These are phyloP conservation scores for Dryoscopus gambensis DNA, from an alignment of 2,113 vertebrate species.

Conservation along the genomic window DNA sequence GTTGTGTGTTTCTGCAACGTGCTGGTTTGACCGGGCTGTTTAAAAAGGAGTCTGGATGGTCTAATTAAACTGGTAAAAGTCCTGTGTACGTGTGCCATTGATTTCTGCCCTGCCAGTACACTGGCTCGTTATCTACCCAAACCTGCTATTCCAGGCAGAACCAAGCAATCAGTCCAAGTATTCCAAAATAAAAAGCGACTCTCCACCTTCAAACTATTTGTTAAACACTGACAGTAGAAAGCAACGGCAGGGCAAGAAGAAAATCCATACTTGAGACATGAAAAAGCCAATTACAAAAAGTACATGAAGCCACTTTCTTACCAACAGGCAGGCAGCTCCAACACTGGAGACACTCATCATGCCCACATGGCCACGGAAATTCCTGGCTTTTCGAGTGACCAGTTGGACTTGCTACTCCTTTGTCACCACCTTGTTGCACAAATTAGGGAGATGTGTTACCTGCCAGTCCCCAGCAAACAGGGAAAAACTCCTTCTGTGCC, in stretches of 20 bases:
- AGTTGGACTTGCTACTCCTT: neutral
- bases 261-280: neutral
- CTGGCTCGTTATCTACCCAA: neutral
- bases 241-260: neutral
- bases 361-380: neutral
- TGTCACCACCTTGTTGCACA: neutral
- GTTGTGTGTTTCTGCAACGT: neutral
- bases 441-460: neutral
- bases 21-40: neutral
- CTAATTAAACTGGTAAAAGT: neutral
- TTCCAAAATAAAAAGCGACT: neutral
- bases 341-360: no score
- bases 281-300: neutral
- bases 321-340: neutral
- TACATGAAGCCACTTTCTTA: accelerated
- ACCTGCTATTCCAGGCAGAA: neutral
- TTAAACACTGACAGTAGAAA: neutral
- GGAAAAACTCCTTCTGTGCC: neutral
- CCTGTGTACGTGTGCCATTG: neutral
- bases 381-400: neutral
- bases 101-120: neutral
- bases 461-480: neutral
- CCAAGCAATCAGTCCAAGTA: neutral
- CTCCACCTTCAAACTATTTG: neutral
- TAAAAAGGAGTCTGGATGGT: neutral